Evolutionary conservation across 1,140 invertebrate genomes (phyloP).

Genomic region (Zaprionus kolodkinae): DNA sequence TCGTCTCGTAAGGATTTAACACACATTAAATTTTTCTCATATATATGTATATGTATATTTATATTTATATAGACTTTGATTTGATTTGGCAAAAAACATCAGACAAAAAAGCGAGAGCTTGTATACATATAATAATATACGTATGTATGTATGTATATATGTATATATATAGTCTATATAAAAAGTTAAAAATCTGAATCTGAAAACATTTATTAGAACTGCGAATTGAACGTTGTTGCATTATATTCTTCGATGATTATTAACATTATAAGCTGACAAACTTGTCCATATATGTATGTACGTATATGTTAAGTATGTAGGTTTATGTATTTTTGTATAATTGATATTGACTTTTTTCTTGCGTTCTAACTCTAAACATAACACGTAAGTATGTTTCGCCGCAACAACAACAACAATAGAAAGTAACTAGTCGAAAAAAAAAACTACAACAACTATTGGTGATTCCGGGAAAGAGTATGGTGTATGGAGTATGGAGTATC

Average conservation of each 20-base stretch:
- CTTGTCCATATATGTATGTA: neutral
- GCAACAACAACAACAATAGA: slow-evolving; percentile 69
- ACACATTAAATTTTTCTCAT: slow-evolving; percentile 53
- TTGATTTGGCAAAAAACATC: slow-evolving; percentile 59
- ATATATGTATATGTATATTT: slow-evolving; percentile 16
- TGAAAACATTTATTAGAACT: slow-evolving; percentile 64
- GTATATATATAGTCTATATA: slow-evolving; percentile 2
- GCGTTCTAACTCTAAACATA: slow-evolving; percentile 40
- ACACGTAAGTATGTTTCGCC: slow-evolving; percentile 11
- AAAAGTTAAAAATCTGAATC: slow-evolving; percentile 70
- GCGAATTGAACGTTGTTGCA: slow-evolving; percentile 36
- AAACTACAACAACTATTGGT: slow-evolving; percentile 40
- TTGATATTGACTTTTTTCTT: slow-evolving; percentile 42
- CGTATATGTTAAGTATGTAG: neutral
- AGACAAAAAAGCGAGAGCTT: slow-evolving; percentile 59
- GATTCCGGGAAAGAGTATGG: neutral
- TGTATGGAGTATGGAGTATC: no score
- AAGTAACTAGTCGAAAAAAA: slow-evolving; percentile 32
- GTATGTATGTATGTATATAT: no score
- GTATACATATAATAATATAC: slow-evolving; percentile 3
- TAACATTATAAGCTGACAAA: slow-evolving; percentile 6
- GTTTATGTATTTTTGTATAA: slow-evolving; percentile 17
- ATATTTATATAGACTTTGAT: slow-evolving; percentile 47
- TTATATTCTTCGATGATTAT: slow-evolving; percentile 21
- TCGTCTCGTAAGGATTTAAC: slow-evolving; percentile 48